Conservation (phyloP, 2,113 vertebrate species). For the Excalfactoria chinensis region DNA sequence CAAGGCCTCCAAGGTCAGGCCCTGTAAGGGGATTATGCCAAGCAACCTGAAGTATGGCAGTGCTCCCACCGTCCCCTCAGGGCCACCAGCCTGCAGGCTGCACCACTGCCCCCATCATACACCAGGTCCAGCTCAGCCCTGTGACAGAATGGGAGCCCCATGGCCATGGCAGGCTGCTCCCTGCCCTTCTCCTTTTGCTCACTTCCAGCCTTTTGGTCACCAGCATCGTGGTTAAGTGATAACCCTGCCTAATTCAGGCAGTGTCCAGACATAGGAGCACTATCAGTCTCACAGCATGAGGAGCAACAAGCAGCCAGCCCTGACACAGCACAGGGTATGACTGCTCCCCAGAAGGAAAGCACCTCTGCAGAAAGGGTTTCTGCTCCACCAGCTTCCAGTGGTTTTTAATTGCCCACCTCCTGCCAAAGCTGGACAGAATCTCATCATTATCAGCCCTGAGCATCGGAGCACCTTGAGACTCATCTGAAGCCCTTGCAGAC, state of each 20-base stretch:
- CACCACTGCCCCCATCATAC: rapidly evolving
- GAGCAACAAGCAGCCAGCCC: neutral
- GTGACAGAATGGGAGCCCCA: neutral
- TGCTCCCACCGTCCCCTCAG: neutral
- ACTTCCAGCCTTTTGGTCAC: neutral
- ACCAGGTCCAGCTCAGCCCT: neutral
- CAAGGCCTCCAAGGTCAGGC: neutral
- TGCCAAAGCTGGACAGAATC: neutral
- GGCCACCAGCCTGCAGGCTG: neutral
- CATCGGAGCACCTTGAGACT: rapidly evolving
- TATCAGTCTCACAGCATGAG: neutral
- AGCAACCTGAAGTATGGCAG: neutral
- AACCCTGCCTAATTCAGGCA: neutral
- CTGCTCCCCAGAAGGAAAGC: neutral
- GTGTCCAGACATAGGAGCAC: neutral
- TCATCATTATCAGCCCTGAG: neutral
- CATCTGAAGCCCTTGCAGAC: neutral
- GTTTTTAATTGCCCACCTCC: neutral
- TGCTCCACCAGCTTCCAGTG: neutral
- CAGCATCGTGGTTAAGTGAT: too few species aligned
- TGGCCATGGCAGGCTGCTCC: neutral
- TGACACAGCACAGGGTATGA: neutral
- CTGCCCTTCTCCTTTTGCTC: neutral
- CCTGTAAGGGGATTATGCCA: neutral
- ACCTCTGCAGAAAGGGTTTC: neutral